Percentiles rank a stretch among this genome's conserved stretches.
These are phyloP conservation scores for Zaprionus nigranus DNA, from an alignment of 1,140 invertebrate species.

Conservation along the genomic window DNA sequence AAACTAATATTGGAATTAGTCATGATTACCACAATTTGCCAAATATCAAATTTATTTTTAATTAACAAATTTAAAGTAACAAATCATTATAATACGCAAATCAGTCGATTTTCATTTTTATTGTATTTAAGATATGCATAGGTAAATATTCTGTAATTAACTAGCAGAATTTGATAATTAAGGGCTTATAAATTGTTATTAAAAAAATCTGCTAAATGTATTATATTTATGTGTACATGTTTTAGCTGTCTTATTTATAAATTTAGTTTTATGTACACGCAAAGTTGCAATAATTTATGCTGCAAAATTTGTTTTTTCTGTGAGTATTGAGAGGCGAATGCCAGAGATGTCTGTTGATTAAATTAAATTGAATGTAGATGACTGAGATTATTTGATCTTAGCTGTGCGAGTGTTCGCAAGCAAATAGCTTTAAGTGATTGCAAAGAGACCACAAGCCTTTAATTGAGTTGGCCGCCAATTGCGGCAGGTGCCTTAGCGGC, in stretches of 20 bases:
- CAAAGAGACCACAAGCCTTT: conserved; percentile 63
- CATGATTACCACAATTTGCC: neutral
- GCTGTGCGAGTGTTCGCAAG: neutral
- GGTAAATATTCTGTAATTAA: too few relatives aligned
- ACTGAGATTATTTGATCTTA: neutral
- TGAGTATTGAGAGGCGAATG: neutral
- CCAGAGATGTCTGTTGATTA: neutral
- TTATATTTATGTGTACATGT: too few relatives aligned
- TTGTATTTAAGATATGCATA: too few relatives aligned
- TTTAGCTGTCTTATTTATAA: too few relatives aligned
- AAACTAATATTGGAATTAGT: neutral
- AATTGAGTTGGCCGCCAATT: conserved; percentile 62
- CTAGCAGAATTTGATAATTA: too few relatives aligned
- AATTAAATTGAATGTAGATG: neutral
- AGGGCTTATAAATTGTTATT: neutral
- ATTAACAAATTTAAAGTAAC: neutral
- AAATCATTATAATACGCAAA: neutral
- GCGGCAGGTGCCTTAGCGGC: conserved; percentile 19
- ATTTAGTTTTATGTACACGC: too few relatives aligned
- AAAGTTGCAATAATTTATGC: neutral
- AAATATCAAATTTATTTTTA: neutral
- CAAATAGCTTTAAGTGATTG: conserved; percentile 29
- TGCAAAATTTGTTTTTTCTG: neutral
- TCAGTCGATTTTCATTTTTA: too few relatives aligned
- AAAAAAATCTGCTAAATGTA: neutral